Evolutionary conservation across 2,797 vertebrate genomes (phyloP).

Genomic region (Liasis olivaceus): DNA sequence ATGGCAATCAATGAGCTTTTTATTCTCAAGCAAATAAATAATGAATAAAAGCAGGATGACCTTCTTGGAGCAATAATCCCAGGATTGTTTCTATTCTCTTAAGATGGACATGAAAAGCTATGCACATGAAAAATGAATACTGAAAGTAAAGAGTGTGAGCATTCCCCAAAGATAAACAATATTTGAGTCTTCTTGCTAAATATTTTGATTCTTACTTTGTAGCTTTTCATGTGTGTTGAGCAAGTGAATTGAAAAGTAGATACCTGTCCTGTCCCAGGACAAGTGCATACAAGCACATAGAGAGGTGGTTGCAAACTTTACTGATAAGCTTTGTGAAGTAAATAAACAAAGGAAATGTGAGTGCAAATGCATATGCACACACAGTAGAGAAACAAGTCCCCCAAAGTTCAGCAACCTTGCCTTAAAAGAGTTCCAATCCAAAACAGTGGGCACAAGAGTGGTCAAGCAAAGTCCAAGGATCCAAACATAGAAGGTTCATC

Average conservation of each 20-base stretch:
- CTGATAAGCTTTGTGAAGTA: not conserved
- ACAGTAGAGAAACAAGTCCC: not conserved
- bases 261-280: not conserved
- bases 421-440: not conserved
- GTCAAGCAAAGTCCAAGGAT: not conserved
- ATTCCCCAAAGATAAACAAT: conserved; percentile 37
- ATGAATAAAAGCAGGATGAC: conserved; percentile 49
- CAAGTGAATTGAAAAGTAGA: conserved; percentile 30
- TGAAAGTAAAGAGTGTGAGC: conserved; percentile 46
- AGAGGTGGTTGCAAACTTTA: not conserved
- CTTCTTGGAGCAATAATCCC: conserved; percentile 42
- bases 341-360: not conserved
- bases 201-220: conserved; percentile 25
- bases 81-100: conserved; percentile 46
- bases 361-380: not conserved
- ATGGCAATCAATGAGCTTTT: conserved; percentile 17
- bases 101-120: conserved; percentile 37
- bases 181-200: conserved; percentile 46
- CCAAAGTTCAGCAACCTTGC: not conserved
- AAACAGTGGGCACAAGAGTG: not conserved
- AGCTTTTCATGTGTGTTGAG: conserved; percentile 13
- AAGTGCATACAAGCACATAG: not conserved
- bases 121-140: conserved; percentile 43
- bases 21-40: conserved; percentile 32
- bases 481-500: not conserved